phyloP scores from a whole-genome alignment of 2,888 invertebrate species.

The Ceriagrion tenellum region DNA sequence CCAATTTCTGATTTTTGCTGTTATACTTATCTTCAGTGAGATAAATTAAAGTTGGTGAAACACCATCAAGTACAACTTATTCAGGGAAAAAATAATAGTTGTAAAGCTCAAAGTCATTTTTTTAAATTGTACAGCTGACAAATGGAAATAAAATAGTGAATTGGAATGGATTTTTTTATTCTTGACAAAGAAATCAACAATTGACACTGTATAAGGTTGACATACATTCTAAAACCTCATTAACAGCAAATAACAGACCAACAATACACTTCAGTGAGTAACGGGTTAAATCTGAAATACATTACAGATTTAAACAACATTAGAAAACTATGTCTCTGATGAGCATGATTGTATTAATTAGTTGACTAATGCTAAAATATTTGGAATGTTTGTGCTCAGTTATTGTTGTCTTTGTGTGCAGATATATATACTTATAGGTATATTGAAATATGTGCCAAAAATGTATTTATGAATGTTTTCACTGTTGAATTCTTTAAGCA shows the following conservation, averaged over 20 bases:
- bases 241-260: slow-evolving; percentile 65
- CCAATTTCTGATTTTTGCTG: not conserved
- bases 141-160: not conserved
- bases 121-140: not conserved
- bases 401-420: slow-evolving; percentile 57
- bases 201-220: slow-evolving; percentile 49
- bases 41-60: slow-evolving; percentile 1
- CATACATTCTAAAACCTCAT: slow-evolving; percentile 58
- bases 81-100: slow-evolving; percentile 52
- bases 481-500: slow-evolving; percentile 25
- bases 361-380: slow-evolving; percentile 48
- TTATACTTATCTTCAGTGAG: slow-evolving; percentile 3
- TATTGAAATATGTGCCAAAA: slow-evolving; percentile 58
- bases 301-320: slow-evolving; percentile 66
- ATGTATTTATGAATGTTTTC: slow-evolving; percentile 38
- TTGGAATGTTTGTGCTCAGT: slow-evolving; percentile 55
- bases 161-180: slow-evolving; percentile 34
- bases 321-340: slow-evolving; percentile 66
- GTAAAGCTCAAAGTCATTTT: not conserved
- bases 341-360: slow-evolving; percentile 64
- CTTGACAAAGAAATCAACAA: slow-evolving; percentile 55
- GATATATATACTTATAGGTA: slow-evolving; percentile 51
- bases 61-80: slow-evolving; percentile 38
- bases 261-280: slow-evolving; percentile 61
- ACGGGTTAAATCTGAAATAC: slow-evolving; percentile 62